Evolutionary conservation across 2,113 vertebrate species (phyloP).

Genomic region (Rostratula benghalensis): DNA sequence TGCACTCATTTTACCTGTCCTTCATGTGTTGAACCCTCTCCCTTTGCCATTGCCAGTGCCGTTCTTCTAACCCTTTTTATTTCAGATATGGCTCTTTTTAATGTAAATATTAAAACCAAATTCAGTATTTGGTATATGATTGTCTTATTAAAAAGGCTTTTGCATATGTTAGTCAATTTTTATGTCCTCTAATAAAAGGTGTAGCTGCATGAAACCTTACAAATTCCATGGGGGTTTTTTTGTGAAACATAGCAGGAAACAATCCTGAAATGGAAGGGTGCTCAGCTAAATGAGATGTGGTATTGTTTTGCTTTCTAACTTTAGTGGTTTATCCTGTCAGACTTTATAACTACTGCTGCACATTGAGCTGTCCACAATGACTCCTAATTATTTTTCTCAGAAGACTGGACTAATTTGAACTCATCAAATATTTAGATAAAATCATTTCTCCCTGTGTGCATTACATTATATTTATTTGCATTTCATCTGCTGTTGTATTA

Average conservation of each 20-base stretch:
- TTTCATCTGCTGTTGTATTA: conserved; percentile 63
- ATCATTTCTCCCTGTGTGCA: conserved; percentile 54
- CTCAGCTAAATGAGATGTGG: conserved; percentile 5
- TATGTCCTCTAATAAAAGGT: neutral
- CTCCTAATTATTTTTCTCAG: conserved; percentile 63
- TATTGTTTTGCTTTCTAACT: conserved; percentile 59
- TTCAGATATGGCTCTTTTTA: conserved; percentile 15
- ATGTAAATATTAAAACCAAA: neutral
- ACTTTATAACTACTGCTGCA: conserved; percentile 57
- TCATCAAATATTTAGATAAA: conserved; percentile 37
- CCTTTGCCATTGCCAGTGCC: conserved; percentile 5
- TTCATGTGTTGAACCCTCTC: conserved; percentile 9
- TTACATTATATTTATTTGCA: conserved; percentile 64
- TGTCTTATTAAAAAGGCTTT: conserved; percentile 8
- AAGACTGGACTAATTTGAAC: conserved; percentile 60
- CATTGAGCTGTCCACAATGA: conserved; percentile 73
- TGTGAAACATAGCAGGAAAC: neutral
- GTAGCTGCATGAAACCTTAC: neutral
- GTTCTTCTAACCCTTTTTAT: conserved; percentile 51
- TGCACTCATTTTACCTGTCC: conserved; percentile 30
- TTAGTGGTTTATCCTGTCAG: conserved; percentile 44
- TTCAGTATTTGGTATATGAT: neutral
- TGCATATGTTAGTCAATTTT: neutral
- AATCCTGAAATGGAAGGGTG: neutral
- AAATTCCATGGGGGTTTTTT: neutral